Conservation (phyloP, 2,113 vertebrate species). For the Salvelinus alpinus region DNA sequence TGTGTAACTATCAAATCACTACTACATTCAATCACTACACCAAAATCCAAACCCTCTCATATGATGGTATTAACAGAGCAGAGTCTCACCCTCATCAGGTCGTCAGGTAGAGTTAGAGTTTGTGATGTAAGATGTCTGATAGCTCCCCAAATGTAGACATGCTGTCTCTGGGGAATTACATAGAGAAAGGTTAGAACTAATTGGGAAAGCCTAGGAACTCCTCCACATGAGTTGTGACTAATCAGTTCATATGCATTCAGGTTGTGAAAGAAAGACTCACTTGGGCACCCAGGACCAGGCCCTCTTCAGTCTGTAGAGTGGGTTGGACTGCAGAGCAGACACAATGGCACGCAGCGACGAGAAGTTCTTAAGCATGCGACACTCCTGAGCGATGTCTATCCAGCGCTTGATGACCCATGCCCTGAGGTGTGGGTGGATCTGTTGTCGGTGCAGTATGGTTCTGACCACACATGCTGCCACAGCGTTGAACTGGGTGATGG, state of each 20-base stretch:
- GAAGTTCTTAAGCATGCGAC: constrained; percentile 93
- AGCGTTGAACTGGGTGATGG: constrained; percentile 92
- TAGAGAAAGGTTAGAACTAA: background rate
- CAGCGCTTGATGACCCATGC: constrained; percentile 91
- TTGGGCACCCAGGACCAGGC: constrained; percentile 86
- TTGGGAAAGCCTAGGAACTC: background rate
- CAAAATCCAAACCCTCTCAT: background rate
- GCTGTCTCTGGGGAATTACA: constrained; percentile 76
- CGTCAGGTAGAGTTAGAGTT: constrained; percentile 93
- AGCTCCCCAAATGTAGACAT: constrained; percentile 91
- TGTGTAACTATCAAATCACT: background rate
- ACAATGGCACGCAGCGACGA: constrained; percentile 93
- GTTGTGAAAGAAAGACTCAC: constrained; percentile 69
- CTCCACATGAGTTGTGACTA: background rate
- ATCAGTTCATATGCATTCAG: background rate
- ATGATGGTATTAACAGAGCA: background rate
- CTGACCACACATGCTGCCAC: constrained; percentile 89
- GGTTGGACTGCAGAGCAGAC: constrained; percentile 91
- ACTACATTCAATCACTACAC: background rate
- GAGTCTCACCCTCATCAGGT: constrained; percentile 91
- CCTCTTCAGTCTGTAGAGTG: constrained; percentile 91
- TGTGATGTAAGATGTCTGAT: constrained; percentile 90
- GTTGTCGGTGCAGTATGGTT: constrained; percentile 81
- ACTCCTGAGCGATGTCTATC: constrained; percentile 95
- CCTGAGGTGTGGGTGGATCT: constrained; percentile 83